Evolutionary conservation across 2,113 vertebrate species (phyloP).

Genomic region (Upupa epops): DNA sequence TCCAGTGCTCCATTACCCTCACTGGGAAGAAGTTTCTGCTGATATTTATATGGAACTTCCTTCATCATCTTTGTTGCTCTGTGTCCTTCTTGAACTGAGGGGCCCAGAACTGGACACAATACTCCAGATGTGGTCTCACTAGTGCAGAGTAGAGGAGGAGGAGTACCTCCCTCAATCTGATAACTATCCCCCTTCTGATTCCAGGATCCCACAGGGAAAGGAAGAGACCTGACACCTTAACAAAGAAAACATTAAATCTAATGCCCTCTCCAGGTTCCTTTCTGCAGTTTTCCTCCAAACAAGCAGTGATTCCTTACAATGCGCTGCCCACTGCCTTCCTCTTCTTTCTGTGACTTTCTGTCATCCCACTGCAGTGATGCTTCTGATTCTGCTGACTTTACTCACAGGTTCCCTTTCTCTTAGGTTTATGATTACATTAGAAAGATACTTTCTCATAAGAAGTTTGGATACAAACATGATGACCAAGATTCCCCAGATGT

Average conservation of each 20-base stretch:
- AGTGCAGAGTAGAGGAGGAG: too few species aligned
- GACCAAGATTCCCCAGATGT: neutral
- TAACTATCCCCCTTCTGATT: too few species aligned
- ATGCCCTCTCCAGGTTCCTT: neutral
- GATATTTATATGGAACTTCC: too few species aligned
- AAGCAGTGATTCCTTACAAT: neutral
- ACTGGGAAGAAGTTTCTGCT: too few species aligned
- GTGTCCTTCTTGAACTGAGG: too few species aligned
- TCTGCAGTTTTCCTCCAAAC: neutral
- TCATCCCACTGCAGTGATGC: neutral
- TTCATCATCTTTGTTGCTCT: too few species aligned
- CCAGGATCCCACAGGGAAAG: neutral
- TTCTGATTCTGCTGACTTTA: neutral
- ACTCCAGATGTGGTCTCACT: too few species aligned
- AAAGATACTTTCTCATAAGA: neutral
- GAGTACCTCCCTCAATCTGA: too few species aligned
- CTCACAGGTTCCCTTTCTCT: neutral
- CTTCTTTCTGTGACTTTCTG: too few species aligned
- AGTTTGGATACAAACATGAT: neutral
- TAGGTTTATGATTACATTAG: neutral
- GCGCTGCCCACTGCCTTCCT: neutral
- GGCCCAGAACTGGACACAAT: too few species aligned
- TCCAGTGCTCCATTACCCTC: too few species aligned
- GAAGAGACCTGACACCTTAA: neutral
- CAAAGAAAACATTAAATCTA: neutral